These are phyloP conservation scores for Euschistus heros DNA, from an alignment of 1,140 invertebrate genomes.

Conservation along the genomic window DNA sequence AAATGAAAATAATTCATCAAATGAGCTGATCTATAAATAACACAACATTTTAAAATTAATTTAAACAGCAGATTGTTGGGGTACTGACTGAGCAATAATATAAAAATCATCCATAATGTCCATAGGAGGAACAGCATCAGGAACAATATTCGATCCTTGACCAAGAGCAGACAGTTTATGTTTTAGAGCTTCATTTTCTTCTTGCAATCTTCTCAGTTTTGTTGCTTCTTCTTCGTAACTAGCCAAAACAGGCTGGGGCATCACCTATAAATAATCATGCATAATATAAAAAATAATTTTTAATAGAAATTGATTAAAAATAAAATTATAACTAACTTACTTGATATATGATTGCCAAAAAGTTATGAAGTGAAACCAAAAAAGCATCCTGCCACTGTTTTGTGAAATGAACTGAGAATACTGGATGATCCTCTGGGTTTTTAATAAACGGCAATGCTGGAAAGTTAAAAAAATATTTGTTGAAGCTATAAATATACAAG, in stretches of 20 bases:
- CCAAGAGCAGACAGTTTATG: slow-evolving; percentile 39
- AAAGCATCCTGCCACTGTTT: slow-evolving; percentile 92
- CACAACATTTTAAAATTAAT: too few relatives aligned
- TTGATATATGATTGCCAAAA: slow-evolving; percentile 81
- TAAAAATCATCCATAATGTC: slow-evolving; percentile 88
- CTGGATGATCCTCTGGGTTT: slow-evolving; percentile 80
- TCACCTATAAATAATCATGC: slow-evolving; percentile 43
- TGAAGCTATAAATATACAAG: too few relatives aligned
- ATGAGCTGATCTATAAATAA: too few relatives aligned
- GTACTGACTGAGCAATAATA: slow-evolving; percentile 73
- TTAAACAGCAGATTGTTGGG: too few relatives aligned
- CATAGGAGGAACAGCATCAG: slow-evolving; percentile 50
- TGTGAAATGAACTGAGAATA: slow-evolving; percentile 80
- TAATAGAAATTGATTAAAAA: too few relatives aligned
- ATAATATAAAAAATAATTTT: background rate
- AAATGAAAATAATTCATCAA: too few relatives aligned
- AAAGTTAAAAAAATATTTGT: slow-evolving; percentile 8
- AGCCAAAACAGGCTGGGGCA: slow-evolving; percentile 70
- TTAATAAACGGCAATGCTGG: slow-evolving; percentile 71
- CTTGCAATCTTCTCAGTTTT: slow-evolving; percentile 65
- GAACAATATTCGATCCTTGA: slow-evolving; percentile 30
- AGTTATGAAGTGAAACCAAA: slow-evolving; percentile 86
- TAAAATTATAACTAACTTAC: slow-evolving; percentile 33
- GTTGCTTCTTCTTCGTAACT: slow-evolving; percentile 76
- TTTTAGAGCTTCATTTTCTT: slow-evolving; percentile 67